Percentiles rank a stretch among this genome's conserved stretches.
These are phyloP conservation scores for Drosophila pullipes DNA, from an alignment of 2,888 invertebrate species.

Conservation along the genomic window DNA sequence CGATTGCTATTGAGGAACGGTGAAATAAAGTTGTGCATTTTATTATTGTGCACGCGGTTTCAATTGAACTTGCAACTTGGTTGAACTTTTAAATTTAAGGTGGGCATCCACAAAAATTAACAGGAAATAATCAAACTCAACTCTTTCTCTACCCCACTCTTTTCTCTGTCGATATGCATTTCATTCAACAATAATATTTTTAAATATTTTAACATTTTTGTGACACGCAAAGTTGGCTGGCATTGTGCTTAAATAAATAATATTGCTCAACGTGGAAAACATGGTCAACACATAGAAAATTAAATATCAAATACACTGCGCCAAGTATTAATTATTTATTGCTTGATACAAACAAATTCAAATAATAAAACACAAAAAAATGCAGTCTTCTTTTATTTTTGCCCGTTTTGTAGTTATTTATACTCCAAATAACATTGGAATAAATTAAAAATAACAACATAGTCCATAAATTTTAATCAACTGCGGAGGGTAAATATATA, in stretches of 20 bases:
- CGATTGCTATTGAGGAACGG: slow-evolving; percentile 40
- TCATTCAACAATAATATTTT: slow-evolving; percentile 17
- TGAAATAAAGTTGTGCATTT: slow-evolving; percentile 56
- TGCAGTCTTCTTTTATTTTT: not conserved
- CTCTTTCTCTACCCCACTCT: not conserved
- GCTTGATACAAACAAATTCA: slow-evolving; percentile 23
- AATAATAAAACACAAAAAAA: slow-evolving; percentile 6
- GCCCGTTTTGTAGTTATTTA: not conserved
- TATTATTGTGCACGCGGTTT: slow-evolving; percentile 39
- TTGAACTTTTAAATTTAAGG: slow-evolving; percentile 32
- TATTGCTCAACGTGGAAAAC: slow-evolving; percentile 35
- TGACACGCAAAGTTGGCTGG: slow-evolving; percentile 62
- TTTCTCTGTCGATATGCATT: not conserved
- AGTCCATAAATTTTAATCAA: not conserved
- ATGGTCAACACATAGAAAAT: slow-evolving; percentile 50
- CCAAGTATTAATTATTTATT: slow-evolving; percentile 43
- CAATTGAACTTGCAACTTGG: slow-evolving; percentile 29
- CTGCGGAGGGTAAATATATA: not conserved
- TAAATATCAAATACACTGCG: slow-evolving; percentile 46
- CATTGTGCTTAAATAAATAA: slow-evolving; percentile 54
- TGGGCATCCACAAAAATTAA: not conserved
- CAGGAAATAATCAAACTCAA: not conserved
- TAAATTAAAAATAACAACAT: too few species aligned
- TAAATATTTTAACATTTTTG: slow-evolving; percentile 58
- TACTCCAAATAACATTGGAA: not conserved